Evolutionary conservation across 1,140 invertebrate genomes (phyloP).

Genomic region (Kradibia gibbosae): DNA sequence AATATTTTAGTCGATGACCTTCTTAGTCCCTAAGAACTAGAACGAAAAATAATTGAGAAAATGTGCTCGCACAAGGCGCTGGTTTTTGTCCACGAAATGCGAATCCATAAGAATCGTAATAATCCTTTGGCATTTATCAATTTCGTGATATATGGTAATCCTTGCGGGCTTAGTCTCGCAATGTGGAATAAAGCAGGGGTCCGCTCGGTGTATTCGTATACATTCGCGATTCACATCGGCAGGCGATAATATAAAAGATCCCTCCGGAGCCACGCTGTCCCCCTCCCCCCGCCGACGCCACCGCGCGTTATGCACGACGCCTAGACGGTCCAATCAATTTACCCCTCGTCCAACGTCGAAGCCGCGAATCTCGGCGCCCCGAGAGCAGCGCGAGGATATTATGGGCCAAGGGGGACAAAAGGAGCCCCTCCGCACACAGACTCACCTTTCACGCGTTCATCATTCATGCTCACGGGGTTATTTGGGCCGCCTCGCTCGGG

Average conservation of each 20-base stretch:
- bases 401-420: neutral
- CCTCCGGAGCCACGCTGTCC: neutral
- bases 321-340: neutral
- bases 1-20: too few species aligned
- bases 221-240: neutral
- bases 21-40: too few species aligned
- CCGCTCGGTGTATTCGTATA: neutral
- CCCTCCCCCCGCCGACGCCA: too few species aligned
- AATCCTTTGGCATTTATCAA: neutral
- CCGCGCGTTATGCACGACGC: too few species aligned
- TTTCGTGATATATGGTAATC: neutral
- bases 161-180: neutral
- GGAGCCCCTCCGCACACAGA: neutral
- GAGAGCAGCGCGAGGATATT: too few species aligned
- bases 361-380: too few species aligned
- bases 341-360: neutral
- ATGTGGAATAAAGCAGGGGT: neutral
- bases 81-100: neutral
- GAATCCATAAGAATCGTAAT: neutral
- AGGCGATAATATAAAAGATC: neutral
- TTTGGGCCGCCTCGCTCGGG: neutral
- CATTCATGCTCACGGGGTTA: constrained; percentile 31
- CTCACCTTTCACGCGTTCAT: constrained; percentile 31
- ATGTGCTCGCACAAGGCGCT: too few species aligned
- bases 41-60: too few species aligned